A percentile compares a stretch with the other conserved stretches of the same genome.
Evolutionary conservation across 2,113 vertebrate genomes (phyloP).

Genomic region (Columba janthina): DNA sequence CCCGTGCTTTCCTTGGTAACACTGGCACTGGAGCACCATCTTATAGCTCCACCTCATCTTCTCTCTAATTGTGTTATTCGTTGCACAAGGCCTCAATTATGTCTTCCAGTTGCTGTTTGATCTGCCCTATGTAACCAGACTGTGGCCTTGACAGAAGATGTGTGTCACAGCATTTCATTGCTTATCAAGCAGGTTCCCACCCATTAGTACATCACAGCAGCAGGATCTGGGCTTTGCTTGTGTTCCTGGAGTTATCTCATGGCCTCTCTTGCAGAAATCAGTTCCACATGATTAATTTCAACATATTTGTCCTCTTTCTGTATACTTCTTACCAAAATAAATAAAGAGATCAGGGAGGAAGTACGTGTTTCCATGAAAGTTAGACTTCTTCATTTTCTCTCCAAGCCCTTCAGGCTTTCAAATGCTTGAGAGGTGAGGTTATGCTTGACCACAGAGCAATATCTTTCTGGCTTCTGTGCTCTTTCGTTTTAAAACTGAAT

Average conservation of each 20-base stretch:
- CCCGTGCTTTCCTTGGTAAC: neutral
- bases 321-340: neutral
- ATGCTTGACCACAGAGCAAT: neutral
- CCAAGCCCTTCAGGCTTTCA: neutral
- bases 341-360: neutral
- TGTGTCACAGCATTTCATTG: accelerated
- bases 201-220: neutral
- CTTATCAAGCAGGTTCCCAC: neutral
- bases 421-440: neutral
- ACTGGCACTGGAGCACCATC: neutral
- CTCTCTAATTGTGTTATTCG: neutral
- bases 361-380: neutral
- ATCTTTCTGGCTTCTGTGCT: neutral
- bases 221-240: neutral
- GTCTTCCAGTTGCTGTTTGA: neutral
- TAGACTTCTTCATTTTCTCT: neutral
- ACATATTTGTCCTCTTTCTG: neutral
- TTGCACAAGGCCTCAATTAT: neutral
- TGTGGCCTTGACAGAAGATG: neutral
- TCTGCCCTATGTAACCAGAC: neutral
- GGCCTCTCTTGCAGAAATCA: neutral
- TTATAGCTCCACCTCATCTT: neutral
- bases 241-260: neutral
- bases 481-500: neutral
- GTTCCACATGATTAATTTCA: neutral